A percentile compares a stretch with the other conserved stretches of the same genome.
Conservation (phyloP, 2,797 vertebrate species). For the Diceros bicornis region DNA sequence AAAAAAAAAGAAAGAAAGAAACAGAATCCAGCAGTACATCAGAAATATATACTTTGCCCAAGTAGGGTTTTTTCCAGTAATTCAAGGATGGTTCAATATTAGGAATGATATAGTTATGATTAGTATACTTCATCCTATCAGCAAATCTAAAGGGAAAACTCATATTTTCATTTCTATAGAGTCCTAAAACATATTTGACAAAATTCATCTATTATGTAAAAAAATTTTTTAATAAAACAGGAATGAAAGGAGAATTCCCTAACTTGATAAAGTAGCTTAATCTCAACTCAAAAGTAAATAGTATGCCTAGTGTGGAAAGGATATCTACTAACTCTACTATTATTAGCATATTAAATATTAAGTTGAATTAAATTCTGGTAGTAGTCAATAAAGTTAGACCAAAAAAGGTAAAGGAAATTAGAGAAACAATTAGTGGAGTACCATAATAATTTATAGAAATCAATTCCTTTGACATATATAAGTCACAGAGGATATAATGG, state of each 20-base stretch:
- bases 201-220: background rate
- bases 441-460: background rate
- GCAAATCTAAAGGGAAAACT: background rate
- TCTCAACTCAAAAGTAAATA: background rate
- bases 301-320: background rate
- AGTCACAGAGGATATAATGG: background rate
- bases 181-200: background rate
- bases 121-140: background rate
- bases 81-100: background rate
- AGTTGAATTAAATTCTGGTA: background rate
- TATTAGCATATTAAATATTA: background rate
- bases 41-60: background rate
- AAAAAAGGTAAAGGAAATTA: slow-evolving; percentile 12
- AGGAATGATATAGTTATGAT: background rate
- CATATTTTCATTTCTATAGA: background rate
- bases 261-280: background rate
- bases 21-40: background rate
- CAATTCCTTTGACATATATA: background rate
- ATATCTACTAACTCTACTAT: background rate
- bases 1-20: no score
- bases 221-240: background rate
- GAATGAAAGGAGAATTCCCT: background rate
- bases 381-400: background rate
- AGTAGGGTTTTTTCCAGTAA: background rate
- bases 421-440: background rate